These are phyloP conservation scores for Diploscapter pachys DNA, from an alignment of 1,140 invertebrate genomes.

Conservation along the genomic window DNA sequence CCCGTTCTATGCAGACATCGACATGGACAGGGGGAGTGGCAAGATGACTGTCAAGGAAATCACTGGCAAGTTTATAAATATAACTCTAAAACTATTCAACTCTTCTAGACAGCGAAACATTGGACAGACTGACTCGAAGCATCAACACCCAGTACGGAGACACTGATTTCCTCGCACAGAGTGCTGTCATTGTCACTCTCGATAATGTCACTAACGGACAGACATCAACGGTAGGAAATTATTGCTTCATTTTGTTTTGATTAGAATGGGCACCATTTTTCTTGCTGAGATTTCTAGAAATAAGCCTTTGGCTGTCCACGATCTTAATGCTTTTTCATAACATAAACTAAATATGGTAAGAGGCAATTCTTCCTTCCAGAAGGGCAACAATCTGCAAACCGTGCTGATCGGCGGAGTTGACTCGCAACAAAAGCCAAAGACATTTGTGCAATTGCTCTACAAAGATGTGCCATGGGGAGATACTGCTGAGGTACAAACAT, in stretches of 20 bases:
- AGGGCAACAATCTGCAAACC: slow-evolving; percentile 54
- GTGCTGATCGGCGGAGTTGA: slow-evolving; percentile 49
- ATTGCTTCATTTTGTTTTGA: neutral
- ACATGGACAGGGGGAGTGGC: slow-evolving; percentile 43
- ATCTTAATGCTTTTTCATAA: neutral
- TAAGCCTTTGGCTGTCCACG: neutral
- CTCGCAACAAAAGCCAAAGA: slow-evolving; percentile 31
- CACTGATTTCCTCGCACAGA: slow-evolving; percentile 42
- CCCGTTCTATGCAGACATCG: slow-evolving; percentile 56
- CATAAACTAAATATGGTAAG: neutral
- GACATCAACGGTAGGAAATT: too few species aligned
- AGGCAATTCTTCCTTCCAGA: slow-evolving; percentile 10
- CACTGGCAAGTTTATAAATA: slow-evolving; percentile 24
- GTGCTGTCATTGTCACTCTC: slow-evolving; percentile 47
- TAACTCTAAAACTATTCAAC: neutral
- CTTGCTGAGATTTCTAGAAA: too few species aligned
- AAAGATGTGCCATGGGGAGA: slow-evolving; percentile 52
- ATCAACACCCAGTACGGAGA: slow-evolving; percentile 43
- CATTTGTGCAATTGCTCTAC: slow-evolving; percentile 53
- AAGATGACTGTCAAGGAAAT: slow-evolving; percentile 48
- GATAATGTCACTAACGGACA: slow-evolving; percentile 46
- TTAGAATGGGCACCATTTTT: too few species aligned
- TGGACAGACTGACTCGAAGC: slow-evolving; percentile 39
- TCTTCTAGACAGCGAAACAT: slow-evolving; percentile 39
- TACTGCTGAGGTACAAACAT: slow-evolving; percentile 40